Percentiles rank a stretch among this genome's conserved stretches.
phyloP scores from a whole-genome alignment of 2,113 vertebrate genomes.

The Callaeas wilsoni region DNA sequence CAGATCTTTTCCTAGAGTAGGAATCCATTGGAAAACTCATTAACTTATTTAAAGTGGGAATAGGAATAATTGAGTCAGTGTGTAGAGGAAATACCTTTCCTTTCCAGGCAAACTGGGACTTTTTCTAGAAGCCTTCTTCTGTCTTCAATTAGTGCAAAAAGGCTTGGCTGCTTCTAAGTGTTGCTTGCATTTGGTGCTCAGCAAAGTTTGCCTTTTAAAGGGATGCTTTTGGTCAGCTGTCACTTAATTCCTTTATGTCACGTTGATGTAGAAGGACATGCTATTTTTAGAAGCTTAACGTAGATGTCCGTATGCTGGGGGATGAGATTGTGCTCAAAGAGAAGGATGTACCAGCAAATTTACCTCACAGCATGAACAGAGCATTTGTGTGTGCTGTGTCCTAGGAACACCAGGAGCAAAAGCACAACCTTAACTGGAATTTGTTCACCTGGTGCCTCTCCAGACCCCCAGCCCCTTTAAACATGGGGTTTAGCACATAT shows the following conservation, averaged over 20 bases:
- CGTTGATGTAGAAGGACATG: conserved; percentile 3
- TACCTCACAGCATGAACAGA: background rate
- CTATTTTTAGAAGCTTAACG: background rate
- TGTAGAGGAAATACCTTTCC: conserved; percentile 12
- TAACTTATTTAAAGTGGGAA: background rate
- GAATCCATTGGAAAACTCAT: background rate
- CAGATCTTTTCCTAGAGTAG: background rate
- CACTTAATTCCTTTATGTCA: conserved; percentile 29
- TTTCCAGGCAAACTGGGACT: background rate
- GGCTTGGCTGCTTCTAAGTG: background rate
- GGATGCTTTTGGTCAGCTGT: conserved; percentile 10
- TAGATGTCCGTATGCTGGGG: background rate
- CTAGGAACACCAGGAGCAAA: background rate
- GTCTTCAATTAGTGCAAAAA: background rate
- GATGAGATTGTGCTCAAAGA: background rate
- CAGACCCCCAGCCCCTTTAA: background rate
- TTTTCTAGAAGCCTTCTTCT: background rate
- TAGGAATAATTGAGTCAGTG: background rate
- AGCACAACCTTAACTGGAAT: background rate
- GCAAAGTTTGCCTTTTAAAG: conserved; percentile 15
- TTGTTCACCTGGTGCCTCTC: background rate
- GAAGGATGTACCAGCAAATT: background rate
- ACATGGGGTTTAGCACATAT: fast-evolving
- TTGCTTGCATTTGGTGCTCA: background rate
- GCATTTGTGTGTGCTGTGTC: background rate